A percentile compares a stretch with the other conserved stretches of the same genome.
These are phyloP conservation scores for Hecatera dysodea DNA, from an alignment of 2,888 invertebrate species.

Conservation along the genomic window DNA sequence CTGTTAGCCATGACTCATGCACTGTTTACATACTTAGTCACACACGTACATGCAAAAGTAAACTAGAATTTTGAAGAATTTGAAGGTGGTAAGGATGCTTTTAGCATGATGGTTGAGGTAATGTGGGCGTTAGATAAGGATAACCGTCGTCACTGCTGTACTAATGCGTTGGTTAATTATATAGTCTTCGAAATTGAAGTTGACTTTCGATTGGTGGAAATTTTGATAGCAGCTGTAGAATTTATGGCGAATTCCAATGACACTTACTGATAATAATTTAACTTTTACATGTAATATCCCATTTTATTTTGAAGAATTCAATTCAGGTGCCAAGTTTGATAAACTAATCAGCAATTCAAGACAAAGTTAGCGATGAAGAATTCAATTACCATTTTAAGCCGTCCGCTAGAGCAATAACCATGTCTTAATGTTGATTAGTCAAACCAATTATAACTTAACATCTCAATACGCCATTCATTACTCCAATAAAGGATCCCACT, in stretches of 20 bases:
- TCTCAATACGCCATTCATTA: slow-evolving; percentile 60
- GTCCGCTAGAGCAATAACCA: slow-evolving; percentile 36
- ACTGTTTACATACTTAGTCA: slow-evolving; percentile 66
- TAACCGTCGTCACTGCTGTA: slow-evolving; percentile 67
- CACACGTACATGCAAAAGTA: slow-evolving; percentile 61
- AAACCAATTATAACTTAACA: slow-evolving; percentile 57
- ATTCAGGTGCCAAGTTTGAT: not conserved
- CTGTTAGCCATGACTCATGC: slow-evolving; percentile 79
- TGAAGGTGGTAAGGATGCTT: slow-evolving; percentile 60
- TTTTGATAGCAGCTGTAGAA: slow-evolving; percentile 18
- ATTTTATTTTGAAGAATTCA: slow-evolving; percentile 11
- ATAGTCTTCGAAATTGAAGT: slow-evolving; percentile 37
- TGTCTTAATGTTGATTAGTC: slow-evolving; percentile 48
- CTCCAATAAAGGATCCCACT: slow-evolving; percentile 55
- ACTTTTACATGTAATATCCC: slow-evolving; percentile 1
- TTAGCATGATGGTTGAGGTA: slow-evolving; percentile 52
- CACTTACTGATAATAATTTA: slow-evolving; percentile 5
- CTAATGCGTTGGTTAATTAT: slow-evolving; percentile 55
- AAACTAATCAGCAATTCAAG: not conserved
- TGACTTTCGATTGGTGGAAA: slow-evolving; percentile 29
- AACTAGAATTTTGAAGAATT: slow-evolving; percentile 67
- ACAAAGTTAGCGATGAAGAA: not conserved
- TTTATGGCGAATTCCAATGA: slow-evolving; percentile 29
- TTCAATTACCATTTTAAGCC: slow-evolving; percentile 16
- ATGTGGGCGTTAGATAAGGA: slow-evolving; percentile 84